Evolutionary conservation across 1,140 invertebrate genomes (phyloP).

Genomic region (Drosophila ironensis): DNA sequence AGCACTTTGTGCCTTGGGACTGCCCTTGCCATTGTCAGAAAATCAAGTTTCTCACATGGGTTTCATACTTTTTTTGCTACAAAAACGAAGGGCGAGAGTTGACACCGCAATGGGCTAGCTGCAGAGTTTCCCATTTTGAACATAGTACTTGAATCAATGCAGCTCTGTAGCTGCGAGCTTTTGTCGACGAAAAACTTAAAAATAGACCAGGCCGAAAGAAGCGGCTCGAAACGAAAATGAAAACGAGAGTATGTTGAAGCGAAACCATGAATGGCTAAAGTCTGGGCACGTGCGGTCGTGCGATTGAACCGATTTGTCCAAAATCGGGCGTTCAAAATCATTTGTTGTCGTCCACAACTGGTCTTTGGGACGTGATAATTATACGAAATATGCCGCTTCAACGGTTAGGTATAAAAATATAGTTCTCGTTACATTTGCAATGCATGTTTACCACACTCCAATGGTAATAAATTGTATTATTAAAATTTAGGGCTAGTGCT

Average conservation of each 20-base stretch:
- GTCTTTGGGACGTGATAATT: slow-evolving; percentile 40
- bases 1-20: slow-evolving; percentile 58
- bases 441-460: no score
- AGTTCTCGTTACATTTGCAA: no score
- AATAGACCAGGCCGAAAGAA: slow-evolving; percentile 31
- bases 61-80: slow-evolving; percentile 17
- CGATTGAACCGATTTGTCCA: slow-evolving; percentile 37
- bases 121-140: slow-evolving; percentile 3
- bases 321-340: slow-evolving; percentile 22
- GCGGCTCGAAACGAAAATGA: slow-evolving; percentile 17
- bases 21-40: slow-evolving; percentile 51
- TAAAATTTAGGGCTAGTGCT: no score
- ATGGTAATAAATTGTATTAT: no score
- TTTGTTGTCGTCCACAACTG: slow-evolving; percentile 14
- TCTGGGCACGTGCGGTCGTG: slow-evolving; percentile 47
- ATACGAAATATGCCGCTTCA: slow-evolving; percentile 20
- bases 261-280: slow-evolving; percentile 49
- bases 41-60: slow-evolving; percentile 19
- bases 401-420: not conserved
- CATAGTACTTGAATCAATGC: not conserved
- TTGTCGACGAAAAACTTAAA: slow-evolving; percentile 4
- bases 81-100: slow-evolving; percentile 28
- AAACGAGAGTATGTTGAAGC: slow-evolving; percentile 42
- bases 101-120: slow-evolving; percentile 34
- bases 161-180: slow-evolving; percentile 8